phyloP scores from a whole-genome alignment of 1,140 invertebrate genomes.

The Ladona fulva region DNA sequence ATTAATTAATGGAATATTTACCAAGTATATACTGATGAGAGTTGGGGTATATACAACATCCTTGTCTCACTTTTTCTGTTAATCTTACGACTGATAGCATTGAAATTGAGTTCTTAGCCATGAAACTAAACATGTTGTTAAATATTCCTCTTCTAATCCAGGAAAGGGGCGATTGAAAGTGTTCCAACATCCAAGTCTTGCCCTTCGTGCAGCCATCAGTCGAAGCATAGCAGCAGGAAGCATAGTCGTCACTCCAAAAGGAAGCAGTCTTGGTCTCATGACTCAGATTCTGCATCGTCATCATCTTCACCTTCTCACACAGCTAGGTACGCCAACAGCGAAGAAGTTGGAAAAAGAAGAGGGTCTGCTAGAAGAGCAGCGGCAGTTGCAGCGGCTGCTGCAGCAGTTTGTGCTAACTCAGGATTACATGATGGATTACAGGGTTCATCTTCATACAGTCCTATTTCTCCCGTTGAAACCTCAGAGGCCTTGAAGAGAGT shows the following conservation, averaged over 20 bases:
- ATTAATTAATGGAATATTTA: too few relatives aligned
- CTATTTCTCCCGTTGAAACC: not conserved
- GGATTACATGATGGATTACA: not conserved
- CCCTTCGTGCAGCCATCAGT: not conserved
- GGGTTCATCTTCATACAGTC: too few relatives aligned
- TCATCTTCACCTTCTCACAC: conserved; percentile 31
- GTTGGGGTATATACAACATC: too few relatives aligned
- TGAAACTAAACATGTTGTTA: too few relatives aligned
- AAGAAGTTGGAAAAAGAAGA: not conserved
- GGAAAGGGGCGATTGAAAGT: not conserved
- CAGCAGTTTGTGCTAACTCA: conserved; percentile 32
- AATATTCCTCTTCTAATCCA: not conserved
- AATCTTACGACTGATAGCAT: too few relatives aligned
- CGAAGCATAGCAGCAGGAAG: conserved; percentile 24
- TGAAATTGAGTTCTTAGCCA: too few relatives aligned
- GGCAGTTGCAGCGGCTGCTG: not conserved
- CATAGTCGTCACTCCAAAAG: conserved; percentile 36
- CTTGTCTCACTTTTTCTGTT: too few relatives aligned
- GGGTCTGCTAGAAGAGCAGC: not conserved
- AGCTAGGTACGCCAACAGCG: not conserved
- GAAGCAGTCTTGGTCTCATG: conserved; percentile 66
- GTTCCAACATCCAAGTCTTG: not conserved
- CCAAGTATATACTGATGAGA: too few relatives aligned
- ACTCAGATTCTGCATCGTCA: conserved; percentile 46
- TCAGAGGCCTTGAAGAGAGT: conserved; percentile 67